Conservation (phyloP, 2,113 vertebrate species). For the Chamaetylas fuelleborni region DNA sequence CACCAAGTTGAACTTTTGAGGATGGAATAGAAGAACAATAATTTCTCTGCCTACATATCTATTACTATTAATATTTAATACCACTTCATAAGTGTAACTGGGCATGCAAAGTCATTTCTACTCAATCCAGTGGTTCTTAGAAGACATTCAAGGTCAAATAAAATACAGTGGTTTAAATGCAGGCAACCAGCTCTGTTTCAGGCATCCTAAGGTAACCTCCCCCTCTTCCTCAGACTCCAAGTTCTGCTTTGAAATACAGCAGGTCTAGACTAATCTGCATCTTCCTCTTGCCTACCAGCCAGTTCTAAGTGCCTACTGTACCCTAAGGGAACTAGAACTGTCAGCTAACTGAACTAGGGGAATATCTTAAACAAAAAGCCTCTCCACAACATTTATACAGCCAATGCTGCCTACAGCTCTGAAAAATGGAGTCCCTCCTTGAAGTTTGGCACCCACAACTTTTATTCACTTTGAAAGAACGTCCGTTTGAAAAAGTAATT, state of each 20-base stretch:
- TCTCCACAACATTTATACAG: rapidly evolving
- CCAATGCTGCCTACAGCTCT: not conserved
- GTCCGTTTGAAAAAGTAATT: not conserved
- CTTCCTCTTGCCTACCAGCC: not conserved
- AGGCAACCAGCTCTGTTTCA: not conserved
- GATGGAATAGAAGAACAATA: not conserved
- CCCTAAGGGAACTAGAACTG: not conserved
- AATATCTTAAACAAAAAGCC: not conserved
- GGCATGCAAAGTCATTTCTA: not conserved
- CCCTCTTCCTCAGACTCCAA: not conserved
- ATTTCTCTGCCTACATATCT: not conserved
- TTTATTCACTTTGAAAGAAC: not conserved
- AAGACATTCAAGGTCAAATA: not conserved
- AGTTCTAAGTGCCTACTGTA: not conserved
- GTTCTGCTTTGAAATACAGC: not conserved
- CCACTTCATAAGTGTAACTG: not conserved
- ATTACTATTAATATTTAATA: not conserved
- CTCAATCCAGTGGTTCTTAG: not conserved
- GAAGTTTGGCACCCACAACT: not conserved
- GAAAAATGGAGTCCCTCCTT: not conserved
- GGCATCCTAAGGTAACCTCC: not conserved
- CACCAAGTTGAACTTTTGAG: not conserved
- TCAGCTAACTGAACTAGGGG: not conserved
- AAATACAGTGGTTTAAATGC: not conserved
- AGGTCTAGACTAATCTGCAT: not conserved